phyloP scores from a whole-genome alignment of 2,797 vertebrate species.

The Cryptoprocta ferox region DNA sequence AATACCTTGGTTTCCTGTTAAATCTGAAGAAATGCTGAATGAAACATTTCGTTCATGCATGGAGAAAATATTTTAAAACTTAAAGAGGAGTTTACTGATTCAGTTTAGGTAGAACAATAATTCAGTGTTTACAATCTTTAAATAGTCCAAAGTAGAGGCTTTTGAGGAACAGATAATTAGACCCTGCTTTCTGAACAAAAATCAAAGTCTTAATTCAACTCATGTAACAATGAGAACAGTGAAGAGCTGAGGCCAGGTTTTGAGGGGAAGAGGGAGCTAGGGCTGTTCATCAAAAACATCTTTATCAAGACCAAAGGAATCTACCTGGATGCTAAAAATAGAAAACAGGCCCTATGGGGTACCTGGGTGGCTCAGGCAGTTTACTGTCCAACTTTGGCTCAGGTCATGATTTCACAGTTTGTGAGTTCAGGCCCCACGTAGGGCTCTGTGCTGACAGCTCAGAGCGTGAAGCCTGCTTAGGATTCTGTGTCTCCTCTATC shows the following conservation, averaged over 20 bases:
- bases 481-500: no score
- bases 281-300: background rate
- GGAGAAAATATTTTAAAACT: background rate
- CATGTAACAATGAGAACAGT: background rate
- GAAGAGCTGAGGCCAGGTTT: background rate
- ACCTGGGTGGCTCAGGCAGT: no score
- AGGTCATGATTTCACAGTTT: no score
- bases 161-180: background rate
- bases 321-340: background rate
- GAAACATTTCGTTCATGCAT: background rate
- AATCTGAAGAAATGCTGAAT: background rate
- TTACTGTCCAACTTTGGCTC: no score
- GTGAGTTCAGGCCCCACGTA: no score
- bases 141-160: background rate
- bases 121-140: background rate
- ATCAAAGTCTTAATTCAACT: background rate
- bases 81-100: background rate
- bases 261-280: rapidly evolving
- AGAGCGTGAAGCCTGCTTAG: no score
- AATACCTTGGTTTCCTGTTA: background rate
- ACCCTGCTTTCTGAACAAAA: background rate
- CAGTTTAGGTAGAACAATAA: background rate
- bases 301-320: background rate
- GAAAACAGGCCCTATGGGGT: background rate
- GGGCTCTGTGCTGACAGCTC: no score